Conservation (phyloP, 2,113 vertebrate species). For the Leiothrix lutea region DNA sequence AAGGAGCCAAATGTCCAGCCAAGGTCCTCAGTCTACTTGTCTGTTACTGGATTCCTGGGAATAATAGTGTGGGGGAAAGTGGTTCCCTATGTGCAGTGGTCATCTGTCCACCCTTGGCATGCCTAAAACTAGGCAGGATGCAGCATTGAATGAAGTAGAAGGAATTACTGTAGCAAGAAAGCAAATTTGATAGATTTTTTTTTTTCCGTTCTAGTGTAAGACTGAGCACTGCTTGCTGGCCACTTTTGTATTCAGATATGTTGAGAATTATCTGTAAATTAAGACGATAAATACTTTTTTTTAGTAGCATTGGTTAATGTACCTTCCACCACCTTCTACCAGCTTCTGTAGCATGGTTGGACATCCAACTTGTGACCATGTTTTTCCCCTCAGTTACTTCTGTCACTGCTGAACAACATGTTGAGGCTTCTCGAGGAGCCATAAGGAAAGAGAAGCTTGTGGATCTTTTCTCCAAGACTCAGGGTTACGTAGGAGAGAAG, state of each 20-base stretch:
- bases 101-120: not conserved
- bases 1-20: not conserved
- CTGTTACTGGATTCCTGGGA: not conserved
- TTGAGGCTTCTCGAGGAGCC: not conserved
- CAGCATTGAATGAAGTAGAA: not conserved
- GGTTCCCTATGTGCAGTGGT: not conserved
- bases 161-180: not conserved
- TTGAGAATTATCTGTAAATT: not conserved
- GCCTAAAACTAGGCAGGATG: not conserved
- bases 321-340: not conserved
- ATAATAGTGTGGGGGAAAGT: not conserved
- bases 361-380: rapidly evolving
- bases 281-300: rapidly evolving
- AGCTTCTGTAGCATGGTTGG: not conserved
- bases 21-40: not conserved
- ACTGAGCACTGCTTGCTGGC: not conserved
- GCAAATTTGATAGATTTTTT: not conserved
- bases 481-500: not conserved
- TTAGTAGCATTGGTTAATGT: not conserved
- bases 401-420: not conserved
- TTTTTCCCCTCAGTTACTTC: not conserved
- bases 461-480: not conserved
- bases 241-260: not conserved
- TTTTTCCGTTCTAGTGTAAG: not conserved
- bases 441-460: not conserved